Conservation (phyloP, 1,140 invertebrate genomes). For the Trachymyrmex septentrionalis region DNA sequence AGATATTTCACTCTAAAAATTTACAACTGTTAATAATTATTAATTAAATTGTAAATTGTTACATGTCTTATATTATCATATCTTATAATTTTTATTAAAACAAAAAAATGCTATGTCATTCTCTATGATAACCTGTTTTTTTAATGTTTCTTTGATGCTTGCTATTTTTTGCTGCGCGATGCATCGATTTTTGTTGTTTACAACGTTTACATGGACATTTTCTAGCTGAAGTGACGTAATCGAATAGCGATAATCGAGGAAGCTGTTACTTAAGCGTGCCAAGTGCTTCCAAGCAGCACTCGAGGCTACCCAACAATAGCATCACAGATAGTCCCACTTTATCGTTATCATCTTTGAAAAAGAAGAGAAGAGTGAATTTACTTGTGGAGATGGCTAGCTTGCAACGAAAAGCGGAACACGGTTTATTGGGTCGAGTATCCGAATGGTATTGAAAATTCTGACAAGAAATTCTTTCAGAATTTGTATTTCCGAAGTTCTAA, state of each 20-base stretch:
- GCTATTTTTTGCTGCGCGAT: constrained; percentile 6
- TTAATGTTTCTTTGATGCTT: constrained; percentile 8
- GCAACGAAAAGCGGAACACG: constrained; percentile 16
- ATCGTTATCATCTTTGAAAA: constrained; percentile 55
- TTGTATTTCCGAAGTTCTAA: not conserved
- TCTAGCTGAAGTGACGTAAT: constrained; percentile 35
- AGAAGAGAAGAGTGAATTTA: not conserved
- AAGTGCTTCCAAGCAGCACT: constrained; percentile 41
- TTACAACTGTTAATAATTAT: not conserved
- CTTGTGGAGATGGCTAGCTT: constrained; percentile 1
- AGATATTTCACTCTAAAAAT: not conserved
- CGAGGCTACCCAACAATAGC: constrained; percentile 43
- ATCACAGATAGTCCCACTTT: constrained; percentile 32
- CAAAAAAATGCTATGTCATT: no score
- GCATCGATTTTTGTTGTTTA: constrained; percentile 42
- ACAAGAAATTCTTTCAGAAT: constrained; percentile 6
- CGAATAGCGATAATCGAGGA: constrained; percentile 50
- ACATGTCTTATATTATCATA: not conserved
- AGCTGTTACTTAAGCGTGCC: constrained; percentile 59
- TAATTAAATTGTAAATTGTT: constrained; percentile 13
- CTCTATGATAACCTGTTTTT: not conserved
- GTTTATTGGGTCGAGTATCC: constrained; percentile 34
- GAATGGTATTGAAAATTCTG: constrained; percentile 21
- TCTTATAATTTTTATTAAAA: no score
- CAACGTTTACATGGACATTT: constrained; percentile 34